Conservation (phyloP, 2,797 vertebrate genomes). For the Salmo trutta region DNA sequence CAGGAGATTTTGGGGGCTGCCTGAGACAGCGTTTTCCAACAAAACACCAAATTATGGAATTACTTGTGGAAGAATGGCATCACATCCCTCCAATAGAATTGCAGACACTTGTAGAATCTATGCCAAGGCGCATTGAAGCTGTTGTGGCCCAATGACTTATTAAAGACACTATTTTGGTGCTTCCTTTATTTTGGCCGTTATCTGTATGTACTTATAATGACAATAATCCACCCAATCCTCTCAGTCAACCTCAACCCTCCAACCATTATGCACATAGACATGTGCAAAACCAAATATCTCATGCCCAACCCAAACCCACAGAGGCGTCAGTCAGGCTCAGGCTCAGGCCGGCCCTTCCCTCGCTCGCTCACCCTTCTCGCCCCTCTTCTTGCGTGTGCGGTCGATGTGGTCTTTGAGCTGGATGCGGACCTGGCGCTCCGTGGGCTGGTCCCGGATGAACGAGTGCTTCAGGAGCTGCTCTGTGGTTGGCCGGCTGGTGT, state of each 20-base stretch:
- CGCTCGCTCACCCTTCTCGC: slow-evolving; percentile 83
- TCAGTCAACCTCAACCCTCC: neutral
- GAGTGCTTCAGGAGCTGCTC: slow-evolving; percentile 92
- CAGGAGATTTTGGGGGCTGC: too few relatives aligned
- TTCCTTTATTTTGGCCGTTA: too few relatives aligned
- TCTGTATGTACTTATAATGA: neutral
- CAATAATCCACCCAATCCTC: slow-evolving; percentile 2
- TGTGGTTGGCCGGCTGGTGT: slow-evolving; percentile 86
- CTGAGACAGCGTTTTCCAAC: too few relatives aligned
- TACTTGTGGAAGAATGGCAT: too few relatives aligned
- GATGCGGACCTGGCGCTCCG: slow-evolving; percentile 91
- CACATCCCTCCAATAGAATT: too few relatives aligned
- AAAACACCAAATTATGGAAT: too few relatives aligned
- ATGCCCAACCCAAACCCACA: neutral
- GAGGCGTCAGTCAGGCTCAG: neutral
- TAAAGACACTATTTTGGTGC: too few relatives aligned
- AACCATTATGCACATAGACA: neutral
- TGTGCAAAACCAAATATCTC: neutral
- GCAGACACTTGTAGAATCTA: too few relatives aligned
- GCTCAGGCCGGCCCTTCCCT: neutral
- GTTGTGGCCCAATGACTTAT: too few relatives aligned
- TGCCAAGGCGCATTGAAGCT: too few relatives aligned
- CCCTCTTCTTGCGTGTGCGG: slow-evolving; percentile 89
- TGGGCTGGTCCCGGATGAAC: slow-evolving; percentile 93
- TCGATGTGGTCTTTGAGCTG: slow-evolving; percentile 96